Evolutionary conservation across 2,888 invertebrate genomes (phyloP), one percentile per base, ranked within the genome.

Genomic region (Rapana venosa): DNA sequence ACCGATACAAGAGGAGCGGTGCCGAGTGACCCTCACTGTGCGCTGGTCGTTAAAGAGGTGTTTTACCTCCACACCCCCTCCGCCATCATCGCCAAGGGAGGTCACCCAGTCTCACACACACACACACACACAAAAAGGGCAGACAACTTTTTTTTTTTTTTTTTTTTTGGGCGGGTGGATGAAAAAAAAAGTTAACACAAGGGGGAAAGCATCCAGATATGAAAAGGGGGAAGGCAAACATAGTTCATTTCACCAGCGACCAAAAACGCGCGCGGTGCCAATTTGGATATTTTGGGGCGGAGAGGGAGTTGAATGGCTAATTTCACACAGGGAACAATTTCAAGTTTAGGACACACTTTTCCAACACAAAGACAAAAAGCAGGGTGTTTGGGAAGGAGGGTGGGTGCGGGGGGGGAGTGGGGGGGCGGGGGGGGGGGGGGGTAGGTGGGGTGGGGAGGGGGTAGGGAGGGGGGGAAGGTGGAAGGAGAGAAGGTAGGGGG

Each of bases 31-130:
- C 74, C 74, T 74, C 1, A n/a, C 74, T 30, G 74, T 70, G 26
- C 0, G 30, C 74, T 26, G 74, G 26, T 1, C 4, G 74, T 74
- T n/a, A n/a, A 74, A 74, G 74, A 74, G 17, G 74, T 74, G 74
- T 74, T 74, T 74, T 70, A 22, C n/a, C n/a, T 13, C 74, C n/a
- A 74, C 74, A 74, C 74, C 74, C 11, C 74, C n/a, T 26, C n/a
- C 26, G 26, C 74, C 74, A 74, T 74, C 74, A 74, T 74, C 74
- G 26, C 74, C 74, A 74, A 30, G 74, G 74, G 74, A 74, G 74
- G 74, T n/a, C 74, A 74, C n/a, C n/a, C 74, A 26, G 74, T 8
- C 74, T 74, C n/a, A 74, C 30, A 47, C 47, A 47, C 47, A 5
- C 47, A 2, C 47, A n/a, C n/a, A n/a, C n/a, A n/a, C 47, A 47